Conservation (phyloP, 2,888 invertebrate genomes). For the Bimastos eiseni region DNA sequence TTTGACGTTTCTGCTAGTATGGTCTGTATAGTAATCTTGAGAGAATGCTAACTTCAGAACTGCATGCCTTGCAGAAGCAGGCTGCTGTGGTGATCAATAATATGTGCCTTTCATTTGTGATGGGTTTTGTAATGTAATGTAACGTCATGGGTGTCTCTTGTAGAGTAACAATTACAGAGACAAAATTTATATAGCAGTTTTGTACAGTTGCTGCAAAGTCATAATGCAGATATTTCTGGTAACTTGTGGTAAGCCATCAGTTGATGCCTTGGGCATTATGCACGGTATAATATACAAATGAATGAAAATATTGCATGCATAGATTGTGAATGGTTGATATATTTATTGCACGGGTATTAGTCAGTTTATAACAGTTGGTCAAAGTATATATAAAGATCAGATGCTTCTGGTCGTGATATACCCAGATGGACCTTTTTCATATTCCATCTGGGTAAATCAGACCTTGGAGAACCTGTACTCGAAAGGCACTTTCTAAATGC, state of each 20-base stretch:
- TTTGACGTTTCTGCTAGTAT: neutral
- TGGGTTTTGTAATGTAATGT: neutral
- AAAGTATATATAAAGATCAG: neutral
- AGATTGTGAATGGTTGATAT: no score
- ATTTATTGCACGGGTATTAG: neutral
- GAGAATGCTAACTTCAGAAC: neutral
- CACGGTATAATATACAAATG: no score
- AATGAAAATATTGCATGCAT: no score
- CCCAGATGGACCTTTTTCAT: no score
- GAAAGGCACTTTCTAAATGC: neutral
- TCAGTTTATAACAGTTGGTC: neutral
- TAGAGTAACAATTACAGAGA: neutral
- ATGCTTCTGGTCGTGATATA: neutral
- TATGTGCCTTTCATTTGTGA: neutral
- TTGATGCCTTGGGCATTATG: no score
- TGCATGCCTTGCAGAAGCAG: neutral
- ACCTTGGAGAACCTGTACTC: neutral
- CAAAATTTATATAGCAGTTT: neutral
- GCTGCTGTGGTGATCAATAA: neutral
- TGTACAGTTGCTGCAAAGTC: neutral
- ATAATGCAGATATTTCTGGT: neutral
- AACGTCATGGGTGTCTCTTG: neutral
- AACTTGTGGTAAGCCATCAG: no score
- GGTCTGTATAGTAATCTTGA: neutral
- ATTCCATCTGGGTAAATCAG: neutral